These are phyloP conservation scores for Ptychobarbus kaznakovi DNA, from an alignment of 2,797 vertebrate species.

Conservation along the genomic window DNA sequence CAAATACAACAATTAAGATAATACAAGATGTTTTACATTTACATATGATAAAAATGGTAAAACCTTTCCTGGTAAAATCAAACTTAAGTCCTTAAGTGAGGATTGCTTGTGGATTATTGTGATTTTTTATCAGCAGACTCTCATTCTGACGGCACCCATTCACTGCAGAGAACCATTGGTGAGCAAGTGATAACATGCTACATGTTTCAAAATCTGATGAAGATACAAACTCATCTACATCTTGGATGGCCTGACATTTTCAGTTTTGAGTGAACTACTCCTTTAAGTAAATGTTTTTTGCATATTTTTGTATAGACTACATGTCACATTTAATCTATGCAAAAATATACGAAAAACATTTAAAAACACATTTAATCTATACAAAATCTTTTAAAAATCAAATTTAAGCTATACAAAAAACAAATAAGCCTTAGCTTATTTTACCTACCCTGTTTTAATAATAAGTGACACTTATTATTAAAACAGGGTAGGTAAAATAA, in stretches of 20 bases:
- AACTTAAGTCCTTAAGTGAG: not conserved
- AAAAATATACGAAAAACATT: too few relatives aligned
- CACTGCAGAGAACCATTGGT: not conserved
- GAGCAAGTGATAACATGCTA: not conserved
- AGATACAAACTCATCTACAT: not conserved
- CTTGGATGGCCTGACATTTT: not conserved
- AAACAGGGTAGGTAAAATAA: not conserved
- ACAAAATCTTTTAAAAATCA: too few relatives aligned
- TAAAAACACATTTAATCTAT: too few relatives aligned
- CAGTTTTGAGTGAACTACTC: not conserved
- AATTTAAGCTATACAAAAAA: too few relatives aligned
- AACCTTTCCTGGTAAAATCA: not conserved
- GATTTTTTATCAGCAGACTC: not conserved
- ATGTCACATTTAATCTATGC: too few relatives aligned
- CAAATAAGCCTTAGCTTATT: too few relatives aligned
- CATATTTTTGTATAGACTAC: not conserved
- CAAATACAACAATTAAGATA: not conserved
- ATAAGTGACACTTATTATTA: too few relatives aligned
- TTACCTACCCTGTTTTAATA: too few relatives aligned
- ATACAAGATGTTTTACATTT: not conserved
- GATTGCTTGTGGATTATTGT: not conserved
- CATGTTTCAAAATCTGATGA: not conserved
- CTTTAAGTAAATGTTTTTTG: not conserved
- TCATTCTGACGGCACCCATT: not conserved
- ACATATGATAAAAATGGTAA: not conserved